These are phyloP conservation scores for Pseudopipra pipra DNA, from an alignment of 2,113 vertebrate genomes.

Conservation along the genomic window DNA sequence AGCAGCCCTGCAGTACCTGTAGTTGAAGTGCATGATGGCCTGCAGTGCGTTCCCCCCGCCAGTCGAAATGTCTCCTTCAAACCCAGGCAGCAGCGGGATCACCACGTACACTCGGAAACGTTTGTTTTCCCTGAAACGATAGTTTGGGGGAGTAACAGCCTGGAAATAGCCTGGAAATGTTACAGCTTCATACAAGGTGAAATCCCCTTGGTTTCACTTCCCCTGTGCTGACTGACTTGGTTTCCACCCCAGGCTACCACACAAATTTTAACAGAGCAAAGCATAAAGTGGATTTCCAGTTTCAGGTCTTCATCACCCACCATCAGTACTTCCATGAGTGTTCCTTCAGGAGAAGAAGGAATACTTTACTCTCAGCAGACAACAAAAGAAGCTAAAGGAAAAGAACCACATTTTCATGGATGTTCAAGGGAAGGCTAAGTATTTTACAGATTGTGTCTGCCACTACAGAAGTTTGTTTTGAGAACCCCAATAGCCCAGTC, in stretches of 20 bases:
- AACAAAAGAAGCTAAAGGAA: not conserved
- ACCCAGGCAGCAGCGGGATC: constrained; percentile 92
- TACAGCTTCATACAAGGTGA: not conserved
- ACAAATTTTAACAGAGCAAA: not conserved
- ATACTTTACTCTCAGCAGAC: not conserved
- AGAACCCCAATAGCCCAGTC: not conserved
- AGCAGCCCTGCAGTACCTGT: constrained; percentile 77
- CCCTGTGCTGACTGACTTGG: accelerated
- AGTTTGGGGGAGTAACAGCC: not conserved
- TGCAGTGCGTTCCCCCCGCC: constrained; percentile 93
- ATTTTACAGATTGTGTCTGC: not conserved
- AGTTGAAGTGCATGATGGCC: constrained; percentile 98
- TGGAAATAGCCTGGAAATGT: not conserved
- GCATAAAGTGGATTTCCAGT: not conserved
- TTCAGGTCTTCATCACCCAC: not conserved
- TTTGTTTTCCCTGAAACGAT: constrained; percentile 76
- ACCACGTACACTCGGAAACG: constrained; percentile 91
- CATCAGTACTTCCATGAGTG: not conserved
- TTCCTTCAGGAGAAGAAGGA: not conserved
- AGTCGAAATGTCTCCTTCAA: constrained; percentile 94
- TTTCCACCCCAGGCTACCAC: not conserved
- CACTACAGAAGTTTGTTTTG: accelerated
- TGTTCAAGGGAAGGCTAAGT: not conserved
- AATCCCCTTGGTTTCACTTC: accelerated
- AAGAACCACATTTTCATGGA: not conserved